phyloP scores from a whole-genome alignment of 2,888 invertebrate species.

The Troides aeacus region DNA sequence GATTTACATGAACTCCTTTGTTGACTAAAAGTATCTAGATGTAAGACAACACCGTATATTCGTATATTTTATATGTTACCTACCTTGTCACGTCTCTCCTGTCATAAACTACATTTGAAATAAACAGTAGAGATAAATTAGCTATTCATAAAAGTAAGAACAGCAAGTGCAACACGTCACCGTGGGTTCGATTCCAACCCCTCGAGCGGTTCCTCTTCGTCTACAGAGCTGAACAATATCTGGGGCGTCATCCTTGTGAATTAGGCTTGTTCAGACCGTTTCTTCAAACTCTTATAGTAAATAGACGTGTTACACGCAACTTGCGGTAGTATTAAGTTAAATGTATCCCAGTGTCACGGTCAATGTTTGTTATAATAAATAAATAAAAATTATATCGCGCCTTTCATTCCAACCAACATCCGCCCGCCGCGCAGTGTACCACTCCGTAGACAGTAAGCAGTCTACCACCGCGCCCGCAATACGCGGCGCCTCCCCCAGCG shows the following conservation, averaged over 20 bases:
- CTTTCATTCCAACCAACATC: slow-evolving; percentile 8
- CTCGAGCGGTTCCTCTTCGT: background rate
- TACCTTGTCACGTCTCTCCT: slow-evolving; percentile 20
- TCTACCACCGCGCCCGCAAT: too few relatives aligned
- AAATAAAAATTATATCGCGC: slow-evolving; percentile 23
- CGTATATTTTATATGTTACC: slow-evolving; percentile 50
- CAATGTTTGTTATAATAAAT: slow-evolving; percentile 58
- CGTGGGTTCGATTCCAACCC: slow-evolving; percentile 2
- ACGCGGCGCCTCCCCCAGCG: too few relatives aligned
- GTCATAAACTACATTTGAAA: slow-evolving; percentile 8
- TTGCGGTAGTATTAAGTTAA: slow-evolving; percentile 36
- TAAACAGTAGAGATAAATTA: slow-evolving; percentile 16
- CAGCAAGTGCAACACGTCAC: slow-evolving; percentile 14
- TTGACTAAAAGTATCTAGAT: slow-evolving; percentile 49
- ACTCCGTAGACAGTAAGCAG: too few relatives aligned
- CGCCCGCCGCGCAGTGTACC: too few relatives aligned
- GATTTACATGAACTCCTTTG: slow-evolving; percentile 66
- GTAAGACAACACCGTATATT: slow-evolving; percentile 46
- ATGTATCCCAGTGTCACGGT: slow-evolving; percentile 43
- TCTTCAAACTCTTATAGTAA: slow-evolving; percentile 8
- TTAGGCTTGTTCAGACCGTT: slow-evolving; percentile 21
- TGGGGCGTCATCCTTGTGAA: slow-evolving; percentile 1
- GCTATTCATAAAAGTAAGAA: slow-evolving; percentile 16
- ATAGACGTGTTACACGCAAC: slow-evolving; percentile 36
- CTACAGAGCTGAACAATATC: background rate